Base-by-base conservation (phyloP, 2,888 invertebrate species). In the Synanthedon formicaeformis region DNA sequence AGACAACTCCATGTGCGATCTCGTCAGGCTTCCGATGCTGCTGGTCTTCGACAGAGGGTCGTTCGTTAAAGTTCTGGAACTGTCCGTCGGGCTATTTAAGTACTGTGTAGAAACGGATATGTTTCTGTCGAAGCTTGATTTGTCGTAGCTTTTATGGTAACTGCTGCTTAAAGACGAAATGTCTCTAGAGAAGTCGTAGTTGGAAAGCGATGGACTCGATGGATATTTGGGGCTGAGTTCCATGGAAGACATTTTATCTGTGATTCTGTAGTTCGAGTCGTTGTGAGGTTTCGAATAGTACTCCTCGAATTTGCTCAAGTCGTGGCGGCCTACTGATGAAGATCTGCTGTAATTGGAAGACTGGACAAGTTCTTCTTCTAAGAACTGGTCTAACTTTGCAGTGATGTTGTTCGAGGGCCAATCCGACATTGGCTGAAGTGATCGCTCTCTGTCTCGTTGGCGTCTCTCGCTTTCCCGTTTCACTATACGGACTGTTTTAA, bases 401-500 rank as follows among this genome's bases (percentile, higher is more conserved):
- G 80, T 78, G 13, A 84, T 73, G 52, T 77, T 80, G 58, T 74
- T 80, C 4, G 71, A 64, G 0, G 83, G 73, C 87, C 87, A 88
- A 55, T 88, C 88, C 0, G 81, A 71, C 73, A 87, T 78, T 0
- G 88, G 88, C 57, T 88, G 88, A 1, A 88, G 65, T 0, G 88
- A 88, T 50, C 94, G 91, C 65, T 95, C 95, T 50, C 94, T 88
- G 65, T 95, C 95, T 51, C 94, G 88, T 69, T 95, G 95, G 0
- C 96, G 88, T 52, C 96, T 90, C 74, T 96, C 96, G 18, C 96
- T 95, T 73, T 96, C 96, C 12, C 96, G 89, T 81, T 97, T 97
- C 0, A 97, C 96, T 66, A 97, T 96, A 55, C 97, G 90, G 14
- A 97, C 97, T 0, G 97, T 97, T 89, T 96, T 96, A 55, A 95